These are phyloP conservation scores for Arothron firmamentum DNA, from an alignment of 2,113 vertebrate genomes.

Conservation along the genomic window DNA sequence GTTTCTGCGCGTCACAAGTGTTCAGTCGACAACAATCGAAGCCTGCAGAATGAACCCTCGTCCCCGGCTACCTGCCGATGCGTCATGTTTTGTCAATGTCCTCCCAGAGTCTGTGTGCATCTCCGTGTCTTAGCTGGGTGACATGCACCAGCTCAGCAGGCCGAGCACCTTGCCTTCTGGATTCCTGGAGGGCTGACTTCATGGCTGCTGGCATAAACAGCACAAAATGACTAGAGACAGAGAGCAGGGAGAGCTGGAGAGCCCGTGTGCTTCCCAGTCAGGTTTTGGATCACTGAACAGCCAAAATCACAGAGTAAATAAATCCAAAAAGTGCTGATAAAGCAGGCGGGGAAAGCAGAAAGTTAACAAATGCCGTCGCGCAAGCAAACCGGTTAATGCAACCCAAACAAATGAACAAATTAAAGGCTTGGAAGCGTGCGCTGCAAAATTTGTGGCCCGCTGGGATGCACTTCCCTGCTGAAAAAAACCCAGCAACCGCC, in stretches of 20 bases:
- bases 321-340: slow-evolving; percentile 26
- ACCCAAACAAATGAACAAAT: slow-evolving; percentile 16
- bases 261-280: neutral
- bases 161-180: slow-evolving; percentile 1
- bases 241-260: slow-evolving; percentile 2
- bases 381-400: slow-evolving; percentile 10
- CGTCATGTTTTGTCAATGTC: slow-evolving; percentile 76
- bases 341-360: slow-evolving; percentile 6
- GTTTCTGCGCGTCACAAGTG: slow-evolving; percentile 74
- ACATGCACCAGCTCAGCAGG: slow-evolving; percentile 9
- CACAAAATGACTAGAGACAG: slow-evolving; percentile 4
- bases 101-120: slow-evolving; percentile 22
- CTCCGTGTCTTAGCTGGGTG: slow-evolving; percentile 23
- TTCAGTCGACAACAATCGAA: slow-evolving; percentile 79
- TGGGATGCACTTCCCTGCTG: slow-evolving; percentile 11
- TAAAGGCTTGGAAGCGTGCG: slow-evolving; percentile 17
- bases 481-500: slow-evolving; percentile 12
- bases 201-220: slow-evolving; percentile 12
- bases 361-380: slow-evolving; percentile 11
- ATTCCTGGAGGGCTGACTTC: neutral
- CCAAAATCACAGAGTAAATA: slow-evolving; percentile 8
- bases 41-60: slow-evolving; percentile 72
- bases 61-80: slow-evolving; percentile 77
- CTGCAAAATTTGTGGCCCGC: slow-evolving; percentile 26
- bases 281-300: slow-evolving; percentile 9